Conservation (phyloP, 2,888 invertebrate genomes). For the Philereme vetulata region DNA sequence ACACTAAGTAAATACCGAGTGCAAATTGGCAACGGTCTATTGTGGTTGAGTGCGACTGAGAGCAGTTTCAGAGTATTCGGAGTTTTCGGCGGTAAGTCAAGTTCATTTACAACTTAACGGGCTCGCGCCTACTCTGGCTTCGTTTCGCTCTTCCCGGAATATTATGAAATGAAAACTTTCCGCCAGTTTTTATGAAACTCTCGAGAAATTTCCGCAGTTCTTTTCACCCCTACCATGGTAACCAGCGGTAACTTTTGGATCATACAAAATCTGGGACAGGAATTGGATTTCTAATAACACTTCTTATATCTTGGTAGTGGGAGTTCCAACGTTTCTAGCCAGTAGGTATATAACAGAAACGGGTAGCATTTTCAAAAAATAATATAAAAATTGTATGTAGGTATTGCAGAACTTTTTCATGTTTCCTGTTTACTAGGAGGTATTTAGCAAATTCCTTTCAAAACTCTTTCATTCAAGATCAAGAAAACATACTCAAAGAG, state of each 20-base stretch:
- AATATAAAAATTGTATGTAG: no score
- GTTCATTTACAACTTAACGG: slow-evolving; percentile 80
- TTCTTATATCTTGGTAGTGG: no score
- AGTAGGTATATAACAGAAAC: no score
- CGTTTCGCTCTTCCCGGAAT: slow-evolving; percentile 54
- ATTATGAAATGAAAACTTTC: slow-evolving; percentile 67
- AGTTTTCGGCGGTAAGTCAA: slow-evolving; percentile 66
- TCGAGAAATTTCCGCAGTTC: slow-evolving; percentile 45
- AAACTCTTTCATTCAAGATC: no score
- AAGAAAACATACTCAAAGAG: no score
- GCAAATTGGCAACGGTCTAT: slow-evolving; percentile 60
- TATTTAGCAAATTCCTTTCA: no score
- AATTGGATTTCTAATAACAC: no score
- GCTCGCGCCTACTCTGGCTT: slow-evolving; percentile 60
- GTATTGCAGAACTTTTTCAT: no score
- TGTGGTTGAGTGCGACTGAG: slow-evolving; percentile 47
- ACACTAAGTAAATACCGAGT: slow-evolving; percentile 67
- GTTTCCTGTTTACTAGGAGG: no score
- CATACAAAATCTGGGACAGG: no score
- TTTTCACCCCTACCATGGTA: slow-evolving; percentile 10
- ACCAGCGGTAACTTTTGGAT: background rate
- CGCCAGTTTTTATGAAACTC: slow-evolving; percentile 61
- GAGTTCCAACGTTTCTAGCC: no score
- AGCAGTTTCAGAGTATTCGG: slow-evolving; percentile 40
- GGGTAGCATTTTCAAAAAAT: no score